A percentile compares a stretch with the other conserved stretches of the same genome.
Conservation (phyloP, 2,797 vertebrate species). For the Vespertilio murinus region DNA sequence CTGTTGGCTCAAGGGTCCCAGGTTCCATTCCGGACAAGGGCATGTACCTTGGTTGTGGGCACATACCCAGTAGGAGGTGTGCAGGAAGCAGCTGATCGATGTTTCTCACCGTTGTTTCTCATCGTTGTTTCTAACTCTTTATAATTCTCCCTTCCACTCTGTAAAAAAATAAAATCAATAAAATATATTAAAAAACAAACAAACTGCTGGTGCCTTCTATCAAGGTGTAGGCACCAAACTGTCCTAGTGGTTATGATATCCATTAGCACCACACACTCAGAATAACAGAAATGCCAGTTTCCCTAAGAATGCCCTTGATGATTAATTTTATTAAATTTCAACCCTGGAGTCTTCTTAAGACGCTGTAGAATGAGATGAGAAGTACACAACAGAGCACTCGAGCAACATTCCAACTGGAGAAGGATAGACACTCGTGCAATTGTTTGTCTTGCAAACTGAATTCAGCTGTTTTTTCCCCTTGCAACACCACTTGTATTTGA, state of each 20-base stretch:
- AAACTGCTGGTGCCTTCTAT: background rate
- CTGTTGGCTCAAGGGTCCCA: no score
- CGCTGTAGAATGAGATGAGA: background rate
- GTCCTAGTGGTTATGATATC: background rate
- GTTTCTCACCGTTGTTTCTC: no score
- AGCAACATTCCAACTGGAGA: background rate
- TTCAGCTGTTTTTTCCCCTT: background rate
- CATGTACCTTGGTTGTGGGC: no score
- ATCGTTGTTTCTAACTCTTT: no score
- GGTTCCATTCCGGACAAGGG: no score
- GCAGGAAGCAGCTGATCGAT: no score
- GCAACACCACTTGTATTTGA: background rate
- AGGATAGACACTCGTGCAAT: background rate
- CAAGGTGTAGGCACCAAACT: background rate
- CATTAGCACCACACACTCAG: background rate
- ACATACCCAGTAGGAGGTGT: no score
- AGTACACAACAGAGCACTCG: background rate
- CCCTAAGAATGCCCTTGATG: background rate
- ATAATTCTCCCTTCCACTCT: no score
- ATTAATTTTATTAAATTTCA: background rate
- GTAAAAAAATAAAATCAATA: no score
- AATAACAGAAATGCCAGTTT: background rate
- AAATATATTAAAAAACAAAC: no score
- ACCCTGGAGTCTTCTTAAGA: background rate
- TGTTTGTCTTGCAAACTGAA: background rate